Conservation (phyloP, 2,888 invertebrate genomes). For the Amphipyra tragopoginis region DNA sequence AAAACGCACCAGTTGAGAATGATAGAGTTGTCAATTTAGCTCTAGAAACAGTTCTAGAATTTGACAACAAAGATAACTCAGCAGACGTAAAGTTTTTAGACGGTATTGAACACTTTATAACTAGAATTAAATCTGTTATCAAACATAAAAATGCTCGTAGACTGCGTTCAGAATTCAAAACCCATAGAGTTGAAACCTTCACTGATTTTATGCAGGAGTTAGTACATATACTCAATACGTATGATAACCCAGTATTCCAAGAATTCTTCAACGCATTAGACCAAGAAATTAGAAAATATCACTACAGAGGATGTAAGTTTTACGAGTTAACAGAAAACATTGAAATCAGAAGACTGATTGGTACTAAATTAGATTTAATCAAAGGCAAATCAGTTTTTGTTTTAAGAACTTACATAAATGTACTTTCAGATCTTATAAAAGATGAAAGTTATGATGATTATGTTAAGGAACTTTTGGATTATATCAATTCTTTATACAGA, state of each 20-base stretch:
- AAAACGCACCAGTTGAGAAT: background rate
- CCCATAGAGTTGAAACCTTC: slow-evolving; percentile 47
- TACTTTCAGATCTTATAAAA: slow-evolving; percentile 38
- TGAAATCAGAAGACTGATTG: slow-evolving; percentile 57
- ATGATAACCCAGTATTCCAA: slow-evolving; percentile 67
- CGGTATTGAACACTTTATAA: slow-evolving; percentile 63
- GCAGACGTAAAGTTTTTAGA: slow-evolving; percentile 66
- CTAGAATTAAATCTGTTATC: slow-evolving; percentile 62
- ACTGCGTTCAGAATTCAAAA: background rate
- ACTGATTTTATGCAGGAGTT: slow-evolving; percentile 68
- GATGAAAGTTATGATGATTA: slow-evolving; percentile 37
- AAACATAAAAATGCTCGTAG: slow-evolving; percentile 22
- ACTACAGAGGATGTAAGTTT: slow-evolving; percentile 66
- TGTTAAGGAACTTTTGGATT: slow-evolving; percentile 53
- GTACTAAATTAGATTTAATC: slow-evolving; percentile 53
- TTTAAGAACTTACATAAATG: slow-evolving; percentile 56
- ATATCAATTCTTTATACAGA: slow-evolving; percentile 69
- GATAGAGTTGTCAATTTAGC: slow-evolving; percentile 69
- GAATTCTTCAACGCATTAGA: slow-evolving; percentile 58
- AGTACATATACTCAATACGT: slow-evolving; percentile 57
- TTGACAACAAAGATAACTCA: slow-evolving; percentile 62
- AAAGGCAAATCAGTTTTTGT: slow-evolving; percentile 48
- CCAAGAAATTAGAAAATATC: slow-evolving; percentile 66
- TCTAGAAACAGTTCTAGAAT: slow-evolving; percentile 74
- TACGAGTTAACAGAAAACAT: slow-evolving; percentile 61